A percentile compares a stretch with the other conserved stretches of the same genome.
Conservation (phyloP, 2,113 vertebrate species). For the Osmerus mordax region DNA sequence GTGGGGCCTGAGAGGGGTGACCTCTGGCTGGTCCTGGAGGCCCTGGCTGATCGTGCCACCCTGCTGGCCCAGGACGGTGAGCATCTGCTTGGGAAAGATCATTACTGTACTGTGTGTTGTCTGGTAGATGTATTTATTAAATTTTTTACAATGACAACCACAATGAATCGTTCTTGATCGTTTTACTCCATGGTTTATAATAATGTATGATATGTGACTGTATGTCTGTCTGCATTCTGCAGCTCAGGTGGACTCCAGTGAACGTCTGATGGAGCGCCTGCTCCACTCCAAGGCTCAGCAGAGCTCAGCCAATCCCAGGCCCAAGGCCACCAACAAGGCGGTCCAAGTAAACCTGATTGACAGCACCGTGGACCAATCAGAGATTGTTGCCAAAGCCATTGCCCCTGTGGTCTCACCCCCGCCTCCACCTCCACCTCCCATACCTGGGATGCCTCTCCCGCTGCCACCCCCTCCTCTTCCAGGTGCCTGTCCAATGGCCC, state of each 20-base stretch:
- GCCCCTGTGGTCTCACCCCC: not conserved
- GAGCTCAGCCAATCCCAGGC: constrained; percentile 29
- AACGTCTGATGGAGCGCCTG: constrained; percentile 79
- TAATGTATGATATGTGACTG: too few species aligned
- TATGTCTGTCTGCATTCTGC: constrained; percentile 11
- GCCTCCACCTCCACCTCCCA: not conserved
- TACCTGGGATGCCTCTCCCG: not conserved
- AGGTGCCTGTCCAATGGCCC: constrained; percentile 2
- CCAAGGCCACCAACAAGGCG: constrained; percentile 48
- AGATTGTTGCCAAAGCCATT: not conserved
- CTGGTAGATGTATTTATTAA: too few species aligned
- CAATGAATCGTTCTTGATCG: too few species aligned
- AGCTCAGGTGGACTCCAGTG: constrained; percentile 59
- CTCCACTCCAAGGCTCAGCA: constrained; percentile 69
- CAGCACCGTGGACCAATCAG: constrained; percentile 8
- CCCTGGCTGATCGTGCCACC: constrained; percentile 76
- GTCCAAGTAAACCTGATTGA: constrained; percentile 62
- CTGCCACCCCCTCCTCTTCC: constrained; percentile 27
- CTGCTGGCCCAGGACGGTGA: constrained; percentile 83
- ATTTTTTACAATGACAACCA: too few species aligned
- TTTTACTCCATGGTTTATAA: not conserved
- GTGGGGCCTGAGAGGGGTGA: constrained; percentile 74
- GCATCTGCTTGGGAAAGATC: constrained; percentile 30
- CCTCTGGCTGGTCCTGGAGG: constrained; percentile 84
- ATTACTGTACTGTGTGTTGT: not conserved